phyloP scores from a whole-genome alignment of 2,113 vertebrate species.

The Tricholaema leucomelas region DNA sequence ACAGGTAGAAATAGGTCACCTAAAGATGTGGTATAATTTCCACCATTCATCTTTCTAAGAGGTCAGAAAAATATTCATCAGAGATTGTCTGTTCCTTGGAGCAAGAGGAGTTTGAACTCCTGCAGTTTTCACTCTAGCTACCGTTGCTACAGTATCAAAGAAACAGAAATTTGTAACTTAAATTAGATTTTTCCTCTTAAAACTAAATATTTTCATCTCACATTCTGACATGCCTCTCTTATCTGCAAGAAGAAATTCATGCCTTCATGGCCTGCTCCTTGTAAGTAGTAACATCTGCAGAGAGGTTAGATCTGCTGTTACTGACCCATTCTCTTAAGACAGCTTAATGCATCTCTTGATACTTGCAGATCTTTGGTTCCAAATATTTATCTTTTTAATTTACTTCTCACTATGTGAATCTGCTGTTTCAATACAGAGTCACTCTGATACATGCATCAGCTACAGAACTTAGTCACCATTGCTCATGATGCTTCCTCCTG shows the following conservation, averaged over 20 bases:
- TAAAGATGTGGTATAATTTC: not conserved
- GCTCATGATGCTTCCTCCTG: not conserved
- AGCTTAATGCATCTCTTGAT: not conserved
- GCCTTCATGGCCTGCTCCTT: not conserved
- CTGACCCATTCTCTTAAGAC: not conserved
- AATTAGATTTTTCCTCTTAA: not conserved
- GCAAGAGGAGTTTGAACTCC: not conserved
- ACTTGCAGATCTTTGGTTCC: not conserved
- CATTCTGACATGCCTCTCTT: not conserved
- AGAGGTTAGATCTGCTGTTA: not conserved
- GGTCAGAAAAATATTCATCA: not conserved
- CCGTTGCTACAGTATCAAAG: not conserved
- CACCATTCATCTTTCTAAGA: not conserved
- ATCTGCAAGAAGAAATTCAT: not conserved
- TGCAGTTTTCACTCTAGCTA: not conserved
- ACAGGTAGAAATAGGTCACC: not conserved
- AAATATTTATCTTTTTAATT: conserved; percentile 18
- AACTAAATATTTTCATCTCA: not conserved
- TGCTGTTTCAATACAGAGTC: not conserved
- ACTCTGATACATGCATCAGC: not conserved
- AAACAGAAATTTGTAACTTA: not conserved
- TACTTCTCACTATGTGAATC: not conserved
- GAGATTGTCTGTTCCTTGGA: not conserved
- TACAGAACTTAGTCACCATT: not conserved
- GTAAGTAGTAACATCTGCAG: not conserved